Conservation (phyloP, 1,140 invertebrate genomes). For the Aphelenchoides fujianensis region DNA sequence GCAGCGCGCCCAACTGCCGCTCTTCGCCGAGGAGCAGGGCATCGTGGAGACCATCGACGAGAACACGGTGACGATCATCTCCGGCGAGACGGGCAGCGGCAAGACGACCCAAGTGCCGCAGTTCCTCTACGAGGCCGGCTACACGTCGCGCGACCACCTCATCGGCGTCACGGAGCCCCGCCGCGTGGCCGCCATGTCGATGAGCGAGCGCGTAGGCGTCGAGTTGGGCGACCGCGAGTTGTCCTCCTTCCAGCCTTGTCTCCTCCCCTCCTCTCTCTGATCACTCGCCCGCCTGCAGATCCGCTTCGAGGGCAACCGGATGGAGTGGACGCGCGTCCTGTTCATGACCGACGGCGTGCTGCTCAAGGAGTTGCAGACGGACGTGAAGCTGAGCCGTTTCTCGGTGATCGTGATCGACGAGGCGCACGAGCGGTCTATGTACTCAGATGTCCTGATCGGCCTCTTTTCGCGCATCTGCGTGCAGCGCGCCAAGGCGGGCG, state of each 20-base stretch:
- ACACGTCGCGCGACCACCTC: conserved; percentile 73
- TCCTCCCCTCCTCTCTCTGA: too few relatives aligned
- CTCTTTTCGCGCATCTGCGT: conserved; percentile 80
- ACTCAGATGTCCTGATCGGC: conserved; percentile 92
- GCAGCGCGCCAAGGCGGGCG: conserved; percentile 33
- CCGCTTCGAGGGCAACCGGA: conserved; percentile 89
- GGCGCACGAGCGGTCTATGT: conserved; percentile 89
- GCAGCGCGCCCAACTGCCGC: conserved; percentile 74
- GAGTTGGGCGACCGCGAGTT: conserved; percentile 80
- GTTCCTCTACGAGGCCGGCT: conserved; percentile 96
- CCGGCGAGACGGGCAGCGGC: conserved; percentile 87
- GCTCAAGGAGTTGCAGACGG: conserved; percentile 75
- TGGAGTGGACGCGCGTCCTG: conserved; percentile 84
- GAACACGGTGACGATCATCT: conserved; percentile 80
- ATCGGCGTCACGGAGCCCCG: conserved; percentile 95
- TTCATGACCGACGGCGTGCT: conserved; percentile 99
- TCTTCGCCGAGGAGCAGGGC: conserved; percentile 86
- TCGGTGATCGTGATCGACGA: conserved; percentile 95
- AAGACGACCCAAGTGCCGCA: conserved; percentile 95
- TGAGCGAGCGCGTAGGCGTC: conserved; percentile 83
- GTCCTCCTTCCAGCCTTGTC: conserved; percentile 79
- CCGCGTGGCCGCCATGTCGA: conserved; percentile 91
- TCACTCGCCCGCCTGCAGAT: too few relatives aligned
- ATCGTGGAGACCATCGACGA: conserved; percentile 93
- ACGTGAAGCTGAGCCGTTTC: conserved; percentile 84